These are phyloP conservation scores for Chanos chanos DNA, from an alignment of 2,797 vertebrate species.

Conservation along the genomic window DNA sequence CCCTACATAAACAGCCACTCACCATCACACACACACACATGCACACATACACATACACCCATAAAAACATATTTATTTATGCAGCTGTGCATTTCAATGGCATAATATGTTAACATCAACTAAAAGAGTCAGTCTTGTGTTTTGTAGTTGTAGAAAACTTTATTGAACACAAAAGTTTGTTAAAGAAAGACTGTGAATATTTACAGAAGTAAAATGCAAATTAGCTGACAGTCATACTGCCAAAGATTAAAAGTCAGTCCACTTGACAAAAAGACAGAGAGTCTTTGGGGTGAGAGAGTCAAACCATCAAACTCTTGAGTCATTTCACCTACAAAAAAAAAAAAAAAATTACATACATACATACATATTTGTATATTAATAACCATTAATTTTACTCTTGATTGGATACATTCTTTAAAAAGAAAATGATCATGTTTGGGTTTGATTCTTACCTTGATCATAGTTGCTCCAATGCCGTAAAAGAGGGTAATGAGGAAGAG, in stretches of 20 bases:
- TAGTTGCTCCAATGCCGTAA: constrained; percentile 76
- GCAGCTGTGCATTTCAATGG: too few relatives aligned
- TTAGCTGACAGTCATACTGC: constrained; percentile 22
- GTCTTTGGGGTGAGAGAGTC: background rate
- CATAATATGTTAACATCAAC: too few relatives aligned
- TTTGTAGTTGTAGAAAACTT: background rate
- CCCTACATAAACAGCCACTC: too few relatives aligned
- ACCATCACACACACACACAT: too few relatives aligned
- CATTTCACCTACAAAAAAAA: constrained; percentile 51
- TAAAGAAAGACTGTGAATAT: background rate
- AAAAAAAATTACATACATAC: background rate
- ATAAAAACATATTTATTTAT: background rate
- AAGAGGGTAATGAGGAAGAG: constrained; percentile 84
- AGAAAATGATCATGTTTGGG: too few relatives aligned
- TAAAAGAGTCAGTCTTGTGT: too few relatives aligned
- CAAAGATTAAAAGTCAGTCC: background rate
- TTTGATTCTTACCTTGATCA: constrained; percentile 81
- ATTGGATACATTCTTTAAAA: too few relatives aligned
- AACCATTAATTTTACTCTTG: background rate
- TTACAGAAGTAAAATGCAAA: constrained; percentile 13
- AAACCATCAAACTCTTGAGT: constrained; percentile 9
- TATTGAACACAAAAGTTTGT: background rate
- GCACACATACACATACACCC: background rate
- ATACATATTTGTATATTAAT: too few relatives aligned
- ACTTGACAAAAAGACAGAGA: background rate